Evolutionary conservation across 1,140 invertebrate genomes (phyloP).

Genomic region (Drosophila melanogaster): DNA sequence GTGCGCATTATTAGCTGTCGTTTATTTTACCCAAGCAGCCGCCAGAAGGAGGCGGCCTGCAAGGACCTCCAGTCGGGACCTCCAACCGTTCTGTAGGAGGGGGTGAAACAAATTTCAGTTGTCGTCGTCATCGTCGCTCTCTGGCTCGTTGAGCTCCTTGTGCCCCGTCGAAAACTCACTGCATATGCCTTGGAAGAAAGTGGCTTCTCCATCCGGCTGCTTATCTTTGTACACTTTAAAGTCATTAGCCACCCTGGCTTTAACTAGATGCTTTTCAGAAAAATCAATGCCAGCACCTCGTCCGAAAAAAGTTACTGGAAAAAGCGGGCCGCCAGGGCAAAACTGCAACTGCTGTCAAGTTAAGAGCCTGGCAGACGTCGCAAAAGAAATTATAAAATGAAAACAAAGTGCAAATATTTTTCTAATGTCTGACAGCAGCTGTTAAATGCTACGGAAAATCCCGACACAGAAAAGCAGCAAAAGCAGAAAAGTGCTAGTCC

Average conservation of each 20-base stretch:
- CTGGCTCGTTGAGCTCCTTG: constrained; percentile 22
- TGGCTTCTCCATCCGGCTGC: constrained; percentile 40
- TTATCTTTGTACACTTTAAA: constrained; percentile 76
- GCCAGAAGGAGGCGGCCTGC: constrained; percentile 21
- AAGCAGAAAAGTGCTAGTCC: constrained; percentile 20
- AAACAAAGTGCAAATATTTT: constrained; percentile 74
- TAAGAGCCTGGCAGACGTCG: constrained; percentile 50
- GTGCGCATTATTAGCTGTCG: constrained; percentile 80
- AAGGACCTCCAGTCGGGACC: constrained; percentile 9
- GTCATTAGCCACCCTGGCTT: constrained; percentile 70
- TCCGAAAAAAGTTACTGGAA: neutral
- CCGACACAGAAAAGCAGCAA: constrained; percentile 13
- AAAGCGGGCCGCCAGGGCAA: neutral
- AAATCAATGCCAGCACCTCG: constrained; percentile 54
- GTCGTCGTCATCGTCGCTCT: constrained; percentile 59
- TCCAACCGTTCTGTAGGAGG: constrained; percentile 33
- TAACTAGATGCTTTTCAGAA: constrained; percentile 46
- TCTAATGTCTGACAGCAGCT: constrained; percentile 71
- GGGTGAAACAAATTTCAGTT: constrained; percentile 71
- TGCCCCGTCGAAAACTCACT: neutral
- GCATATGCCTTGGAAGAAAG: constrained; percentile 50
- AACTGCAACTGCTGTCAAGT: constrained; percentile 45
- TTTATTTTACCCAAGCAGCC: constrained; percentile 73
- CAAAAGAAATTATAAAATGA: constrained; percentile 62
- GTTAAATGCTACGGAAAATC: constrained; percentile 48